Base-by-base conservation (phyloP, 1,140 invertebrate species). In the Harlomillsia oculata region DNA sequence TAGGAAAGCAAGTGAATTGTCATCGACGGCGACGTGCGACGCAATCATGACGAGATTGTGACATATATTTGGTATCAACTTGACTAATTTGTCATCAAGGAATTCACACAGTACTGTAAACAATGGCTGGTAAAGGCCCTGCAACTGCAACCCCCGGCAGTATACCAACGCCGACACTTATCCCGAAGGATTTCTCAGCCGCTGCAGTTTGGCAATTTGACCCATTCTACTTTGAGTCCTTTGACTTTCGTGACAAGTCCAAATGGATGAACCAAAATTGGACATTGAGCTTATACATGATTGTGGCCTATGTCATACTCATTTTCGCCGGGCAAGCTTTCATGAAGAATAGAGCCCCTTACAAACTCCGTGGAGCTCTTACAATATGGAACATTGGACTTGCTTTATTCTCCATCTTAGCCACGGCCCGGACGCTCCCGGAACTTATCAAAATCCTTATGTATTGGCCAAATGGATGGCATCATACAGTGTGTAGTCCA, bases 201-300 rank as follows among this genome's bases (percentile, higher is more conserved):
- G 14, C 14, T 14, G 6, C 6, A 34, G 14, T 34, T 8, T 34
- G 30, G 30, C 30, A 8, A 6, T n/a, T 34, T 34, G n/a, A 13
- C 39, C 6, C 39, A 5, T 53, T 53, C 43, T 53, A 28, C 23
- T 51, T 54, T 20, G 65, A 70, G 53, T 62, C 70, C 9, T 79
- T 74, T 56, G 69, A 77, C 57, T 70, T 75, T 25, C 57, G 57
- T 4, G 57, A 60, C 6, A 77, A 76, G 53, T 66, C 68, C 39
- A 64, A 71, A 45, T 80, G 78, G 74, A 79, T 80, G 77, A 63
- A 71, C 21, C 62, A 71, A 26, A 74, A 79, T 65, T 80, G 78
- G 78, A 70, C 73, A 54, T 72, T 76, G 29, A 40, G 37, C 30
- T 70, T 79, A 53, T 69, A 69, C 54, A 65, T 66, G 41, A 70